phyloP scores from a whole-genome alignment of 1,140 invertebrate species.

The Solenopsis invicta region DNA sequence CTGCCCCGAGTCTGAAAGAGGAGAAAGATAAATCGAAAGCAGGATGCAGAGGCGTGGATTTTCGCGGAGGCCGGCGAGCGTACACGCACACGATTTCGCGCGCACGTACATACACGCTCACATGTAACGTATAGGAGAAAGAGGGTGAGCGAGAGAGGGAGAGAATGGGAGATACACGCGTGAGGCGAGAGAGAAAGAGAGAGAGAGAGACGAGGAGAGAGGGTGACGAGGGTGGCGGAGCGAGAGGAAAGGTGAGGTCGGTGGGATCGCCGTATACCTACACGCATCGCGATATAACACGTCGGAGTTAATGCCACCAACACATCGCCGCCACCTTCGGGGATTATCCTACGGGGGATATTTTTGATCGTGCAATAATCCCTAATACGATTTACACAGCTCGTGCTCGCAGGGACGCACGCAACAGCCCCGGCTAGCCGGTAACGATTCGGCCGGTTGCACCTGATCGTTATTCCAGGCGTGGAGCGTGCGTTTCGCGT shows the following conservation, averaged over 20 bases:
- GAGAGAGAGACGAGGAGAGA: slow-evolving; percentile 64
- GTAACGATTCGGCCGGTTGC: slow-evolving; percentile 68
- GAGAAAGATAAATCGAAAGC: slow-evolving; percentile 81
- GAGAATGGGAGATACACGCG: slow-evolving; percentile 62
- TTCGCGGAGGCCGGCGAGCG: slow-evolving; percentile 68
- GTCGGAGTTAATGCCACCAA: slow-evolving; percentile 82
- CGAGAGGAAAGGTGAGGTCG: slow-evolving; percentile 52
- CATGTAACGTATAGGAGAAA: slow-evolving; percentile 11
- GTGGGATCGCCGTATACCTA: slow-evolving; percentile 71
- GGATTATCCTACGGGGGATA: slow-evolving; percentile 85
- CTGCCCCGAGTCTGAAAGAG: slow-evolving; percentile 75
- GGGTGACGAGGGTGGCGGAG: slow-evolving; percentile 45
- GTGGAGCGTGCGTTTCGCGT: slow-evolving; percentile 7
- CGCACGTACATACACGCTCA: slow-evolving; percentile 14
- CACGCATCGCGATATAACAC: slow-evolving; percentile 68
- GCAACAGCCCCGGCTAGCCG: slow-evolving; percentile 66
- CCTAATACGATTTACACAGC: slow-evolving; percentile 86
- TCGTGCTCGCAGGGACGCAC: slow-evolving; percentile 79
- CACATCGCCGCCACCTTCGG: slow-evolving; percentile 78
- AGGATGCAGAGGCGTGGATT: slow-evolving; percentile 79
- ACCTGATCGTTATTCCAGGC: slow-evolving; percentile 65
- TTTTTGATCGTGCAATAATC: slow-evolving; percentile 87
- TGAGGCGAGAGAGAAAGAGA: slow-evolving; percentile 42
- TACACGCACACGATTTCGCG: slow-evolving; percentile 18
- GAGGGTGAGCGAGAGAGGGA: slow-evolving; percentile 38